A percentile compares a stretch with the other conserved stretches of the same genome.
These are phyloP conservation scores for Scaptomyza flava DNA, from an alignment of 2,888 invertebrate genomes.

Conservation along the genomic window DNA sequence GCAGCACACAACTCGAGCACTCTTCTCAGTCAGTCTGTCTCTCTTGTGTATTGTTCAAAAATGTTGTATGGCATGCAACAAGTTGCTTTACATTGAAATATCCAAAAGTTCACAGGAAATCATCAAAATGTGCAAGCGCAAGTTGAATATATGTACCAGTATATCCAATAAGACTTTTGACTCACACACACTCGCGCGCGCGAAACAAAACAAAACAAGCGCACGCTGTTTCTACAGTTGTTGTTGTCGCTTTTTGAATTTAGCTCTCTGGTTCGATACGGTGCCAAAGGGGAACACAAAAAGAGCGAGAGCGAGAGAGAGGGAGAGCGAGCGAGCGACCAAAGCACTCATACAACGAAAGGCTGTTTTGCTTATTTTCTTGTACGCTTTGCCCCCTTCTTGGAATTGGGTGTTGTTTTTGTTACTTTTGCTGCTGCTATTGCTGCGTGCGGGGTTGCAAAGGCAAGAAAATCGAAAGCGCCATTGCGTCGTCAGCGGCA, in stretches of 20 bases:
- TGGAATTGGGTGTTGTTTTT: slow-evolving; percentile 32
- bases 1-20: not conserved
- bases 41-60: slow-evolving; percentile 4
- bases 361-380: slow-evolving; percentile 43
- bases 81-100: slow-evolving; percentile 78
- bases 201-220: slow-evolving; percentile 11
- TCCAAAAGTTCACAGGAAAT: slow-evolving; percentile 79
- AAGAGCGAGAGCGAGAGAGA: not conserved
- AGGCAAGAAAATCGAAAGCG: slow-evolving; percentile 69
- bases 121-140: slow-evolving; percentile 74
- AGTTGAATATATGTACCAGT: slow-evolving; percentile 41
- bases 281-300: slow-evolving; percentile 36
- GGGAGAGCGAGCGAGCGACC: not conserved
- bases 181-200: slow-evolving; percentile 13
- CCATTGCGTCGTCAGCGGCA: slow-evolving; percentile 29
- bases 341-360: slow-evolving; percentile 29
- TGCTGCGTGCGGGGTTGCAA: slow-evolving; percentile 71
- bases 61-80: slow-evolving; percentile 75
- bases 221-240: slow-evolving; percentile 14
- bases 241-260: slow-evolving; percentile 19
- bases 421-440: slow-evolving; percentile 13
- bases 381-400: slow-evolving; percentile 39
- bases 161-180: slow-evolving; percentile 54
- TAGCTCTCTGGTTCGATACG: slow-evolving; percentile 37
- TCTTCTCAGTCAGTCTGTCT: not conserved